phyloP scores from a whole-genome alignment of 1,140 invertebrate species.

The Bactericera cockerelli region DNA sequence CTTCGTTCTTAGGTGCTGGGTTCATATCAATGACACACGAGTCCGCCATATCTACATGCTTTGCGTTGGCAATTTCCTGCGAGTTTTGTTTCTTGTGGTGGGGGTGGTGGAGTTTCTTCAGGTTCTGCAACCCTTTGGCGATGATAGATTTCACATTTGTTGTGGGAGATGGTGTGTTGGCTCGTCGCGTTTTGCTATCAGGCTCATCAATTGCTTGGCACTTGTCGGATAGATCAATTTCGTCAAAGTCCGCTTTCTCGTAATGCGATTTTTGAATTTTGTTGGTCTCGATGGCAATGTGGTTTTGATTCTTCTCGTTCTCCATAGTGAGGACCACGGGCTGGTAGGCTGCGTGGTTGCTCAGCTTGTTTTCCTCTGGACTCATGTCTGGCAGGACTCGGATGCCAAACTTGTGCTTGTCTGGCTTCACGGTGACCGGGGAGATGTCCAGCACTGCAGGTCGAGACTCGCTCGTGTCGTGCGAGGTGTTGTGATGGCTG shows the following conservation, averaged over 20 bases:
- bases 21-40: conserved; percentile 5
- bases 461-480: conserved; percentile 8
- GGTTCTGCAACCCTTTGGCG: conserved; percentile 25
- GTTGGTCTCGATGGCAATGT: conserved; percentile 25
- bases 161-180: conserved; percentile 17
- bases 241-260: conserved; percentile 28
- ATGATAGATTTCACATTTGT: conserved; percentile 22
- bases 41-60: not conserved
- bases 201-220: conserved; percentile 14
- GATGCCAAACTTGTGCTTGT: conserved; percentile 46
- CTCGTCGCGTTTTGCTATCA: conserved; percentile 12
- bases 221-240: conserved; percentile 26
- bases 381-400: conserved; percentile 36
- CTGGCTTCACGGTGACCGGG: not conserved
- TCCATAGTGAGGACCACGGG: conserved; percentile 14
- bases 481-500: not conserved
- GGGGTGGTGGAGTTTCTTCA: conserved; percentile 27
- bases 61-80: not conserved
- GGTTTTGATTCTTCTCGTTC: conserved; percentile 31
- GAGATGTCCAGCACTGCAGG: conserved; percentile 19
- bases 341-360: conserved; percentile 28
- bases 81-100: conserved; percentile 15
- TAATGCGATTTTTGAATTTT: conserved; percentile 12
- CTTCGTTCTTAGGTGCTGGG: conserved; percentile 15
- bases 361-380: conserved; percentile 25